Base-by-base conservation (phyloP, 2,888 invertebrate species). In the Rhagonycha lutea region DNA sequence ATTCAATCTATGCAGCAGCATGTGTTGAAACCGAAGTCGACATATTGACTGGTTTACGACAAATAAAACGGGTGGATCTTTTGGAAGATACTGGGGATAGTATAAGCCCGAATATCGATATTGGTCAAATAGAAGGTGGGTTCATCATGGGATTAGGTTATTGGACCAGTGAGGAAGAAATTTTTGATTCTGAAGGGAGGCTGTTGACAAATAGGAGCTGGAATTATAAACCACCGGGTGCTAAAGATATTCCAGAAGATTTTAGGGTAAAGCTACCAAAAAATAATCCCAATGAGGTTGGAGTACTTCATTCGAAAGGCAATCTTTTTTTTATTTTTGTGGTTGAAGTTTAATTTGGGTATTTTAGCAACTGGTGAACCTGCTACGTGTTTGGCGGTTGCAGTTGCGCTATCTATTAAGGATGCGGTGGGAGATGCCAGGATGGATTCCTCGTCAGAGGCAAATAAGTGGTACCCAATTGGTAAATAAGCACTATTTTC, bases 241-340 rank as follows among this genome's bases (percentile, higher is more conserved):
- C 24, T 24, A 65, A 65, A n/a, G 63, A 65, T 7, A 65, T 65
- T 82, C 95, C 95, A 0, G 90, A 92, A 23, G 94, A 95, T 85
- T 85, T 92, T 95, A 90, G 94, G 77, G 89, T 95, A 4, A 92
- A 92, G 79, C 91, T 95, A 78, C 88, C 91, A 60, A 91, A 92
- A 80, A 92, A 94, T 82, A 89, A 91, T 23, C 88, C 90, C 10
- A 95, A 94, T 85, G 89, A 90, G 0, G 84, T 88, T 9, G 94
- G 94, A 14, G 91, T 94, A 12, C 88, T 95, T 79, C 90, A 94
- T 73, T 94, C 94, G 0, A 95, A 95, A 91, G 92, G 94, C 92
- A 84, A 0, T 18, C 2, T 10, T 11, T 61, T 47, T 47, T 47
- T 4, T 2, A n/a, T n/a, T n/a, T n/a, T n/a, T n/a, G n/a, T 7